These are phyloP conservation scores for Rhagium mordax DNA, from an alignment of 2,888 invertebrate species.

Conservation along the genomic window DNA sequence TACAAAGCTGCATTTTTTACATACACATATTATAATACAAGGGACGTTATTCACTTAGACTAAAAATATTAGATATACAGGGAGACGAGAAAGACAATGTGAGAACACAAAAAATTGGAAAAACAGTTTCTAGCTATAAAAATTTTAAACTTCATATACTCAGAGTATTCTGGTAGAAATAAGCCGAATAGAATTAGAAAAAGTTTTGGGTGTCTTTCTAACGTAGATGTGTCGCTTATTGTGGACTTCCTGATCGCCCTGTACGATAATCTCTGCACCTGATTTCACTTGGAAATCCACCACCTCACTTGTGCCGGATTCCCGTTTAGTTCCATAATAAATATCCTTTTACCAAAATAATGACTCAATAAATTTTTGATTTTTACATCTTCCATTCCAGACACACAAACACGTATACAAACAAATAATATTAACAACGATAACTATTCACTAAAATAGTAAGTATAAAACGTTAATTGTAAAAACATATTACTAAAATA, in stretches of 20 bases:
- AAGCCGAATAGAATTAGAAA: too few species aligned
- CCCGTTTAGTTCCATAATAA: conserved; percentile 10
- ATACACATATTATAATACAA: conserved; percentile 61
- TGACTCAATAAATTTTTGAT: conserved; percentile 21
- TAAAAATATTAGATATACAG: conserved; percentile 39
- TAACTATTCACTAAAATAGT: conserved; percentile 54
- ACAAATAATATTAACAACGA: conserved; percentile 63
- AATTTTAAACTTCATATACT: too few species aligned
- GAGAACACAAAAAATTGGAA: too few species aligned
- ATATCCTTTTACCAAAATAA: conserved; percentile 31
- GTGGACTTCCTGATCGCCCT: neutral
- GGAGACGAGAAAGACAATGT: conserved; percentile 26
- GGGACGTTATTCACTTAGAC: conserved; percentile 56
- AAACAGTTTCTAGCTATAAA: too few species aligned
- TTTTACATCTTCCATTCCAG: conserved; percentile 53
- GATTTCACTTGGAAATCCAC: neutral
- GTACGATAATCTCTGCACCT: neutral
- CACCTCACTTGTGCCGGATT: conserved; percentile 2
- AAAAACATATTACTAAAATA: conserved; percentile 53
- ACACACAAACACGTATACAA: conserved; percentile 60
- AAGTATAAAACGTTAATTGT: conserved; percentile 47
- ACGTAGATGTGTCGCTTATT: neutral
- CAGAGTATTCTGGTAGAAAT: too few species aligned
- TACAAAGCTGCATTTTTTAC: conserved; percentile 61
- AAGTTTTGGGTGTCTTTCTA: neutral